These are phyloP conservation scores for Alosa alosa DNA, from an alignment of 2,113 vertebrate genomes.

Conservation along the genomic window DNA sequence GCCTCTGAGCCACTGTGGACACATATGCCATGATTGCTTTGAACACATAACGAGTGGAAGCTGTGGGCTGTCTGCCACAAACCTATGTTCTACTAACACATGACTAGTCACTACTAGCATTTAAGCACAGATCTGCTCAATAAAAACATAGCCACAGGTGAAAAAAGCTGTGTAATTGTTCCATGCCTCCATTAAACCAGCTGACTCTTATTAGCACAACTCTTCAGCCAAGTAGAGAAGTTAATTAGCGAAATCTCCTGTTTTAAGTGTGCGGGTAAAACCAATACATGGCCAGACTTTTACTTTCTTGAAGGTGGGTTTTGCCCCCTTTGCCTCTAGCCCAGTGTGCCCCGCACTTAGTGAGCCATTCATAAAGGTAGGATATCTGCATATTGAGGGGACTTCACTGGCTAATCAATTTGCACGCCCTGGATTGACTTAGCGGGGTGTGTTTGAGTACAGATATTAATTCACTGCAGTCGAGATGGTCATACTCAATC, in stretches of 20 bases:
- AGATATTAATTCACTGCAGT: not conserved
- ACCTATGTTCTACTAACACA: not conserved
- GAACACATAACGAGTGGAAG: constrained; percentile 1
- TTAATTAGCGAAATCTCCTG: no score
- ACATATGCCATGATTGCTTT: not conserved
- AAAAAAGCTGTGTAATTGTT: no score
- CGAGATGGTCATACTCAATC: not conserved
- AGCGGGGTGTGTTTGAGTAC: not conserved
- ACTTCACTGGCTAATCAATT: constrained; percentile 2
- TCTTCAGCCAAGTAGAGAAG: no score
- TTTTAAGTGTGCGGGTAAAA: no score
- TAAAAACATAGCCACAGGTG: not conserved
- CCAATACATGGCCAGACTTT: no score
- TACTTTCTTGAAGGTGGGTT: no score
- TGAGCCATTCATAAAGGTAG: not conserved
- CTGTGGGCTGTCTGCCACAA: not conserved
- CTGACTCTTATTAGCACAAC: no score
- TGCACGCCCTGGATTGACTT: not conserved
- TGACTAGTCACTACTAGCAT: not conserved
- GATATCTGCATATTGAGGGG: not conserved
- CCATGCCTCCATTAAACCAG: no score
- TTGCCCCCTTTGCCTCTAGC: not conserved
- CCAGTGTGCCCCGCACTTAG: not conserved
- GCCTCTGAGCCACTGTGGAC: not conserved
- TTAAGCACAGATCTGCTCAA: no score